Conservation (phyloP, 35 echinoderm and acorn worm genomes). For the Stichopus chloronotus region DNA sequence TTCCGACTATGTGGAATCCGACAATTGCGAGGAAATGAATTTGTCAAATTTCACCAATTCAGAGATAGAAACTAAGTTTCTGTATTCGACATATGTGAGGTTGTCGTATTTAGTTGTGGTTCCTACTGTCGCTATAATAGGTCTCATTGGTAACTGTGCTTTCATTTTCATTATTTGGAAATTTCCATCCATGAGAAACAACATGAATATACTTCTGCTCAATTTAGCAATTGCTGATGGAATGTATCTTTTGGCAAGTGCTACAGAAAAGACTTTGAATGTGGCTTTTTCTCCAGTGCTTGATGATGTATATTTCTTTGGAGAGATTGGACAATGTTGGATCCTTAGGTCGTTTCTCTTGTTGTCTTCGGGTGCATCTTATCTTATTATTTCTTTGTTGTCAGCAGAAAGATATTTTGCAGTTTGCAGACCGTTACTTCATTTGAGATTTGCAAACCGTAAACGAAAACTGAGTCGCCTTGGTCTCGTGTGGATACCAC, state of each 20-base stretch:
- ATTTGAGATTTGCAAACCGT: constrained; percentile 24
- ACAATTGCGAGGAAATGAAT: background rate
- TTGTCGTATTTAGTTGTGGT: background rate
- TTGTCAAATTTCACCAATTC: background rate
- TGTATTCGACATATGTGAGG: background rate
- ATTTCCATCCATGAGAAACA: constrained; percentile 68
- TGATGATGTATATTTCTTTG: constrained; percentile 35
- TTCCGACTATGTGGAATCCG: background rate
- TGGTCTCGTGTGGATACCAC: constrained; percentile 48
- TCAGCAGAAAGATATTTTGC: constrained; percentile 68
- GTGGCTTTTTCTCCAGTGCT: constrained; percentile 19
- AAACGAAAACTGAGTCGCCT: constrained; percentile 33
- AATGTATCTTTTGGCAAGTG: constrained; percentile 54
- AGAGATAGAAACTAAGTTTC: background rate
- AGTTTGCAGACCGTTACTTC: constrained; percentile 63
- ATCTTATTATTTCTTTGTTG: constrained; percentile 63
- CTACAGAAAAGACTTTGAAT: constrained; percentile 66
- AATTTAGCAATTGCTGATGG: constrained; percentile 72
- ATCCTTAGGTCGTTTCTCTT: constrained; percentile 38
- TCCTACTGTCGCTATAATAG: constrained; percentile 59
- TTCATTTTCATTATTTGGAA: constrained; percentile 66
- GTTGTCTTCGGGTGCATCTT: constrained; percentile 51
- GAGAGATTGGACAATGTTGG: constrained; percentile 48
- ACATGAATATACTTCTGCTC: constrained; percentile 63
- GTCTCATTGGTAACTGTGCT: constrained; percentile 55